Conservation (phyloP, 2,113 vertebrate species). For the Hirundichthys speculiger region DNA sequence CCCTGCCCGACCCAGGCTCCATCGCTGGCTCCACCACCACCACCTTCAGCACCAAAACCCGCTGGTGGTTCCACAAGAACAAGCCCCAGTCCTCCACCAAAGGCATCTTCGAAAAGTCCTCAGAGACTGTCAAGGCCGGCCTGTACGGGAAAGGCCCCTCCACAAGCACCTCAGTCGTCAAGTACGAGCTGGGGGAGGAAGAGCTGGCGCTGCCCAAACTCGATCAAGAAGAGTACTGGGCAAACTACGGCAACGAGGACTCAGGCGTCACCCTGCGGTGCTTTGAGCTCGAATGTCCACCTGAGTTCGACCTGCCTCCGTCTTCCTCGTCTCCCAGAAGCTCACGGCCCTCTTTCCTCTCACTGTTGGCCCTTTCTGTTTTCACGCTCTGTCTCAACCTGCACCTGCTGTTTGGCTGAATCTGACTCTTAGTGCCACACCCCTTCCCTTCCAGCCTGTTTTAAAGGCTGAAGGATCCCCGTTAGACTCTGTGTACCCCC, state of each 20-base stretch:
- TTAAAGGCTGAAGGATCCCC: slow-evolving; percentile 72
- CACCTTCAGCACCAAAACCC: slow-evolving; percentile 86
- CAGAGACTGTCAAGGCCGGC: slow-evolving; percentile 85
- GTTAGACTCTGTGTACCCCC: slow-evolving; percentile 70
- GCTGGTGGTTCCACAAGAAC: slow-evolving; percentile 88
- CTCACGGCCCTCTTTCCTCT: slow-evolving; percentile 51
- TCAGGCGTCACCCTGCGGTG: slow-evolving; percentile 82
- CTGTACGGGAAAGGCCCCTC: slow-evolving; percentile 77
- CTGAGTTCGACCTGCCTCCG: slow-evolving; percentile 78
- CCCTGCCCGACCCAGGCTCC: slow-evolving; percentile 84
- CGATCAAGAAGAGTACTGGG: slow-evolving; percentile 87
- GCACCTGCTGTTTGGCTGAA: slow-evolving; percentile 79
- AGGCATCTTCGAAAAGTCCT: slow-evolving; percentile 82
- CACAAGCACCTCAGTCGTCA: slow-evolving; percentile 77
- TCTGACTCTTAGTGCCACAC: slow-evolving; percentile 42
- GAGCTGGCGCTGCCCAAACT: slow-evolving; percentile 84
- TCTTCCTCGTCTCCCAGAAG: slow-evolving; percentile 68
- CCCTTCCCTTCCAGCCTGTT: slow-evolving; percentile 63
- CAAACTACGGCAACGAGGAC: slow-evolving; percentile 86
- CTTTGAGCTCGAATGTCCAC: slow-evolving; percentile 83
- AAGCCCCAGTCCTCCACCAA: slow-evolving; percentile 89
- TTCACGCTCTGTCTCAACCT: slow-evolving; percentile 72
- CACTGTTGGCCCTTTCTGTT: slow-evolving; percentile 66
- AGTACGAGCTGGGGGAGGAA: slow-evolving; percentile 83
- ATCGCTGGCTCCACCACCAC: slow-evolving; percentile 83